phyloP scores from a whole-genome alignment of 92 coral and sea anemone species.

The Porites divaricata region DNA sequence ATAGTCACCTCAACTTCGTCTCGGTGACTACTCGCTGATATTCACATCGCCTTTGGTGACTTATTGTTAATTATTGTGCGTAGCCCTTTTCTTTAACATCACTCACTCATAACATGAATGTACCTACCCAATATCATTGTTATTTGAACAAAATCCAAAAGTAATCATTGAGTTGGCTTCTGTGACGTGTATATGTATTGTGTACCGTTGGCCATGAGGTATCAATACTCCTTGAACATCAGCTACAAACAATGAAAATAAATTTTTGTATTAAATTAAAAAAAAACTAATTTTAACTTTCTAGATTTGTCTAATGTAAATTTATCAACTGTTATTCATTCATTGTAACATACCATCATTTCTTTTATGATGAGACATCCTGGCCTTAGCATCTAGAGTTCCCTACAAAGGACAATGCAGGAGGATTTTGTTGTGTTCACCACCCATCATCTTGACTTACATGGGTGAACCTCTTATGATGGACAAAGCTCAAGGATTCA shows the following conservation, averaged over 20 bases:
- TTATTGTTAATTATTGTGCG: no score
- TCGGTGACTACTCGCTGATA: no score
- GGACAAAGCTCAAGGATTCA: no score
- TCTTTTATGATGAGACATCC: constrained; percentile 77
- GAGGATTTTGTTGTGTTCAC: background rate
- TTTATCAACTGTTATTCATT: no score
- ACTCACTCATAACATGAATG: background rate
- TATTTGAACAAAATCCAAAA: constrained; percentile 91
- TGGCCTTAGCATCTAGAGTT: constrained; percentile 80
- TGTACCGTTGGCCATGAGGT: constrained; percentile 75
- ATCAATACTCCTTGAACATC: constrained; percentile 88
- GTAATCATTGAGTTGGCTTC: constrained; percentile 46
- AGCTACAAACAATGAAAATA: constrained; percentile 45
- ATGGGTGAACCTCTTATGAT: no score
- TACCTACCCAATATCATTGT: constrained; percentile 84
- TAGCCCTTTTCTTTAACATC: background rate
- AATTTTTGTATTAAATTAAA: background rate
- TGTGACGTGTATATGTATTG: constrained; percentile 57
- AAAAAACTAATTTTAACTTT: background rate
- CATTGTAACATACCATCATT: constrained; percentile 59
- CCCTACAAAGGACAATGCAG: constrained; percentile 57
- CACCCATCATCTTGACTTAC: background rate
- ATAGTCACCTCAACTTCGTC: no score
- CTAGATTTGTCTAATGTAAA: no score
- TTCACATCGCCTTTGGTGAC: no score